These are phyloP conservation scores for Octodonta nipae DNA, from an alignment of 2,888 invertebrate genomes.

Conservation along the genomic window DNA sequence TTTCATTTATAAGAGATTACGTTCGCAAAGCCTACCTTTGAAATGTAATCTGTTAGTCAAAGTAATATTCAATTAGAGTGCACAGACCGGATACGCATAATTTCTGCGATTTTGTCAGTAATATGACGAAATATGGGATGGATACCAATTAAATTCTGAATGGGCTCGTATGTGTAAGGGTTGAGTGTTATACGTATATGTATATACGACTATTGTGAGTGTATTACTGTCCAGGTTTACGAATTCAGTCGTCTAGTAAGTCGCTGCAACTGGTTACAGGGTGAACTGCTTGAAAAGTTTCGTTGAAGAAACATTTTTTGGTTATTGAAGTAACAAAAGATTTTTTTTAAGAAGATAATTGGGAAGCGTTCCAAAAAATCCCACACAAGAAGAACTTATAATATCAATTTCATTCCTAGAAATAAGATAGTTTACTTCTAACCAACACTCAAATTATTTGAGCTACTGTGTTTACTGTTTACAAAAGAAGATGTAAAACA, in stretches of 20 bases:
- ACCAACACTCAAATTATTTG: too few relatives aligned
- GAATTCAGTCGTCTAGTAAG: conserved; percentile 2
- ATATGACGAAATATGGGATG: conserved; percentile 29
- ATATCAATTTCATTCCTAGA: too few relatives aligned
- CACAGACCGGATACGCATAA: conserved; percentile 17
- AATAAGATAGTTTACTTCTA: too few relatives aligned
- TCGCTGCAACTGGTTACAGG: conserved; percentile 1
- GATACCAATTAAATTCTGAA: conserved; percentile 31
- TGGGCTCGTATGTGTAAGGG: conserved; percentile 14
- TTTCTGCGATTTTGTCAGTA: conserved; percentile 21
- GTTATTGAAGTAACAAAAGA: too few relatives aligned
- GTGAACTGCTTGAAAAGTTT: background rate
- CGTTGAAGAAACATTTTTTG: too few relatives aligned
- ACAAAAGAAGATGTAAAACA: too few relatives aligned
- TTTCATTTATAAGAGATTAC: too few relatives aligned
- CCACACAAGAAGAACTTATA: too few relatives aligned
- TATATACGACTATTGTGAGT: conserved; percentile 9
- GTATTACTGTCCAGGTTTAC: conserved; percentile 12
- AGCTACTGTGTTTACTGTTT: too few relatives aligned
- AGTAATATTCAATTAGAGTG: conserved; percentile 27
- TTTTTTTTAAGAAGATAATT: too few relatives aligned
- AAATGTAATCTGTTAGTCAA: conserved; percentile 24
- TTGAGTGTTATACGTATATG: conserved; percentile 3
- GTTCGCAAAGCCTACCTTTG: too few relatives aligned
- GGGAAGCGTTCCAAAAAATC: too few relatives aligned